Base-by-base conservation (phyloP, 2,888 invertebrate species). In the Sarcophaga rosellei region DNA sequence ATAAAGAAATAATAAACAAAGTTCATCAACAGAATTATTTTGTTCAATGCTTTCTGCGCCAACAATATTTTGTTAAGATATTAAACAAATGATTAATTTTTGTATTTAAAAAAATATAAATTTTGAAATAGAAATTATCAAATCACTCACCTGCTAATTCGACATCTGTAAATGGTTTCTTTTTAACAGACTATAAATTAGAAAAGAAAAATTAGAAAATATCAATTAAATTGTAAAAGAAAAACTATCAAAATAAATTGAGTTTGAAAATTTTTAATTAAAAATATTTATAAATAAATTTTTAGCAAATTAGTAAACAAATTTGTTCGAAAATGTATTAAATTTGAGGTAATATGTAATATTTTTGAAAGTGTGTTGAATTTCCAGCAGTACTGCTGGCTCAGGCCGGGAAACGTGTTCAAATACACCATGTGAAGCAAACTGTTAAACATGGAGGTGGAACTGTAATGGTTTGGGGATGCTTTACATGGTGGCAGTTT, bases 111-210 rank as follows among this genome's bases (percentile, higher is more conserved):
- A 53, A 53, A 53, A 53, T 15, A 53, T 4, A 59, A 70, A 72
- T 1, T 57, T 74, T 20, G 2, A 25, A 15, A 47, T 53, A 15
- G 17, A 23, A 61, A 21, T 15, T 53, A 63, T 35, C 21, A 63
- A 47, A 72, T 61, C 45, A 90, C 92, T 90, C 89, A 93, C 93
- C 93, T 89, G 90, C 91, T 70, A 93, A 88, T 91, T 93, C 93
- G 82, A 91, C 90, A 75, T 93, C 93, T 70, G 93, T 93, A 84
- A 93, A 93, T 65, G 93, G 92, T 91, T 93, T 93, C 92, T 93
- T 93, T 90, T 93, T 93, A 86, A 93, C 92, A 88, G 93, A 89
- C 93, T 93, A 89, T 45, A 90, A 90, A 72, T 53, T 79, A 85
- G n/a, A 62, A 66, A 82, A 84, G 20, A 75, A 74, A 79, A 17